Conservation (phyloP, 1,140 invertebrate species). For the Maniola jurtina region DNA sequence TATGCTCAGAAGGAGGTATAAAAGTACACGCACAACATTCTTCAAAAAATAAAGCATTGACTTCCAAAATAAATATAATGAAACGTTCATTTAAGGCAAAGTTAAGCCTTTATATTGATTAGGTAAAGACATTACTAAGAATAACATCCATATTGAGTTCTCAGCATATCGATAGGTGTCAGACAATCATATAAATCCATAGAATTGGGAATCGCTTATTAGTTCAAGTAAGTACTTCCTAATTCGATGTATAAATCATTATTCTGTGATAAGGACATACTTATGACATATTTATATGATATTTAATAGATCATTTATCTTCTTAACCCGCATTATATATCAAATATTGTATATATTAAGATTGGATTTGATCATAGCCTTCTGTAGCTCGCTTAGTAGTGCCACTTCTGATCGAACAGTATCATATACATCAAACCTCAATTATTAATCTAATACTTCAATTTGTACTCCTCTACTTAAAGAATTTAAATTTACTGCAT, state of each 20-base stretch:
- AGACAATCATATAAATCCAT: constrained; percentile 53
- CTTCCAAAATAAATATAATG: neutral
- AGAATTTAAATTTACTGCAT: neutral
- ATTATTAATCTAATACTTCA: constrained; percentile 20
- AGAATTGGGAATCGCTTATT: no score
- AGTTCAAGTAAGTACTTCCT: no score
- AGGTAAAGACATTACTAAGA: neutral
- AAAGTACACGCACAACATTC: constrained; percentile 21
- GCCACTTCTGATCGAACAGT: constrained; percentile 53
- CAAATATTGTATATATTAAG: constrained; percentile 47
- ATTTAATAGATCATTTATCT: constrained; percentile 39
- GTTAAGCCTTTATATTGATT: neutral
- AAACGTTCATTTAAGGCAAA: neutral
- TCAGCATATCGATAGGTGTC: constrained; percentile 65
- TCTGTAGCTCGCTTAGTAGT: constrained; percentile 71
- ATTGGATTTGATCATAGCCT: constrained; percentile 68
- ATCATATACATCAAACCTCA: constrained; percentile 25
- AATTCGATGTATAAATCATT: constrained; percentile 22
- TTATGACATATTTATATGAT: constrained; percentile 57
- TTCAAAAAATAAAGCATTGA: neutral
- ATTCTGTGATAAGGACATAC: constrained; percentile 74
- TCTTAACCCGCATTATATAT: constrained; percentile 30
- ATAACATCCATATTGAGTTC: constrained; percentile 16
- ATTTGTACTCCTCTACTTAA: constrained; percentile 7
- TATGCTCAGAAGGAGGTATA: neutral